phyloP scores from a whole-genome alignment of 2,797 vertebrate genomes.

The Pseudocheirus occidentalis region DNA sequence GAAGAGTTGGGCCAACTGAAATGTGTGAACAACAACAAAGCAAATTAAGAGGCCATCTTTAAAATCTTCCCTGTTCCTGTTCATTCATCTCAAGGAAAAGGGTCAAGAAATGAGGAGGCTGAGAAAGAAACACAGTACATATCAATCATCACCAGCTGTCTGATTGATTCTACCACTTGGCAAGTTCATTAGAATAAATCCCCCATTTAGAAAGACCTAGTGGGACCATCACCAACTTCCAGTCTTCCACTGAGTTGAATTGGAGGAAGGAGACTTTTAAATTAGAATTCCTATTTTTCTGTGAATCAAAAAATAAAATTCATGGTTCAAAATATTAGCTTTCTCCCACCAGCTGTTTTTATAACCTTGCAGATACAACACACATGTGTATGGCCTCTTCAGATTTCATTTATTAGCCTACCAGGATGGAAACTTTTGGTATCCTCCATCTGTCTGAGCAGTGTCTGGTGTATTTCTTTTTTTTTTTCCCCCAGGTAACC shows the following conservation, averaged over 20 bases:
- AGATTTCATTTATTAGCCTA: slow-evolving; percentile 18
- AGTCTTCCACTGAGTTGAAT: background rate
- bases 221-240: background rate
- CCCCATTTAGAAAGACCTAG: background rate
- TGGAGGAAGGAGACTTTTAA: slow-evolving; percentile 33
- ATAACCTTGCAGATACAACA: background rate
- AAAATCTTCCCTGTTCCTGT: slow-evolving; percentile 10
- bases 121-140: background rate
- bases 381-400: background rate
- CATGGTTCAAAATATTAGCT: background rate
- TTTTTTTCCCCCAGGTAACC: slow-evolving; percentile 10
- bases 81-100: slow-evolving; percentile 44
- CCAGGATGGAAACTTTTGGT: background rate
- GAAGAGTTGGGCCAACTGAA: background rate
- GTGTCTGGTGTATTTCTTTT: slow-evolving; percentile 19
- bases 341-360: background rate
- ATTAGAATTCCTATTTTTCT: slow-evolving; percentile 31
- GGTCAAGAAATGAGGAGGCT: background rate
- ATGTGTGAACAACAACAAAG: background rate
- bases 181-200: background rate
- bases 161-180: background rate
- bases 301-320: slow-evolving; percentile 28
- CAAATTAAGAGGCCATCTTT: slow-evolving; percentile 25
- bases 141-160: background rate
- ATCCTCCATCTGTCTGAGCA: background rate